Evolutionary conservation across 2,888 invertebrate species (phyloP).

Genomic region (Girardia tigrina): DNA sequence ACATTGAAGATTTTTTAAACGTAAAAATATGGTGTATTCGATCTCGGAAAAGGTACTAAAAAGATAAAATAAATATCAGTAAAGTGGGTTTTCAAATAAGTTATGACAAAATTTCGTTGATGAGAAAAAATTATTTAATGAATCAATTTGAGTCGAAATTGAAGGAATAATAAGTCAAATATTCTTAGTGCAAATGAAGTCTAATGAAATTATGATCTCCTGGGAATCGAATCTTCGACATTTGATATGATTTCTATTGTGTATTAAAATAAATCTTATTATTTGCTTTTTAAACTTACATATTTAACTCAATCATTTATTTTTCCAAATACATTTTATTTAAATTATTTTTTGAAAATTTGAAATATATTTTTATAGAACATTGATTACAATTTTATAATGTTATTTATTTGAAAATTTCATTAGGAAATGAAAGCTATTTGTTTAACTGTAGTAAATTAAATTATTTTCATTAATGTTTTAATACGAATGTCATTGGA

Average conservation of each 20-base stretch:
- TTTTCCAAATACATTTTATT: no score
- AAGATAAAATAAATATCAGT: background rate
- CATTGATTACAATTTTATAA: no score
- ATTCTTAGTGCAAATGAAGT: background rate
- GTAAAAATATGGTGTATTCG: no score
- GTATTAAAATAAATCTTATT: constrained; percentile 20
- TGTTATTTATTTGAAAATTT: no score
- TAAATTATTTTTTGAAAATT: no score
- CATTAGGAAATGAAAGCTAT: no score
- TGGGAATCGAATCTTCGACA: background rate
- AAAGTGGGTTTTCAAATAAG: no score
- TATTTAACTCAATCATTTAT: background rate
- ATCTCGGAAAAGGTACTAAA: background rate
- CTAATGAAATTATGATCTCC: constrained; percentile 19
- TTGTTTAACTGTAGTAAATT: no score
- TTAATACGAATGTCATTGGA: no score
- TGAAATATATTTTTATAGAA: no score
- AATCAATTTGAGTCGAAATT: background rate
- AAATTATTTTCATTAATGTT: no score
- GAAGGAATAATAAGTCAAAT: background rate
- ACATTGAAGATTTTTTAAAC: background rate
- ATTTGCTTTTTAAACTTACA: background rate
- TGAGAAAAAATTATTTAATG: background rate
- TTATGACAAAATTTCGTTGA: no score
- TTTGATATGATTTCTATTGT: constrained; percentile 23